Base-by-base conservation (phyloP, 2,888 invertebrate genomes). In the Smittia aterrima region DNA sequence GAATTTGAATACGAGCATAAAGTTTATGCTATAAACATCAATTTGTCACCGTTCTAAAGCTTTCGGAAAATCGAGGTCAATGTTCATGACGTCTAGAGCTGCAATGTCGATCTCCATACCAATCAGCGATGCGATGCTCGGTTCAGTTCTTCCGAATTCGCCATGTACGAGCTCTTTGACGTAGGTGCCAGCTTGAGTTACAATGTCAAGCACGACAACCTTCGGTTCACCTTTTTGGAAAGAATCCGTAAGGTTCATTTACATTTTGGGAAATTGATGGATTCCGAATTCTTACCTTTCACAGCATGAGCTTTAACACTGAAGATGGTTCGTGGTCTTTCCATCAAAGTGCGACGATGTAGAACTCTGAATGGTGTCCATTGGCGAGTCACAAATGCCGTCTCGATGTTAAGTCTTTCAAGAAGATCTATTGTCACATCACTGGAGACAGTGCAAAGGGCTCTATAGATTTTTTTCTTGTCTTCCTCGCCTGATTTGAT, bases 111-210 rank as follows among this genome's bases (percentile, higher is more conserved):
- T 88, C 27, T 87, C 85, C 27, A 84, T 83, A 0, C 88, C 87
- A 41, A 96, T 84, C 54, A 95, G 84, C 20, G 87, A 86, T 0
- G 87, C 83, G 25, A 98, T 84, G 78, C 87, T 90, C 0, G 98
- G 98, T 9, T 80, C 81, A 0, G 96, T 96, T 77, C 98, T 86
- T 1, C 94, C 92, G 80, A 97, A 92, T 84, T 99, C 98, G 1
- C 98, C 95, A 83, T 98, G 96, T 20, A 95, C 92, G 85, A 98
- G 94, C 85, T 99, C 98, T 84, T 99, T 99, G 0, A 99, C 89
- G 81, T 99, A 99, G 47, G 96, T 95, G 54, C 97, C 97, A 9
- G 97, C 97, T 80, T 95, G 92, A 0, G 95, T 93, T 67, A 87
- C 87, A 20, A 96, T 78, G 75, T 87, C 86, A 27, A 96, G 79